Percentiles rank a stretch among this genome's conserved stretches.
These are phyloP conservation scores for Eubucco bourcierii DNA, from an alignment of 2,113 vertebrate species.

Conservation along the genomic window DNA sequence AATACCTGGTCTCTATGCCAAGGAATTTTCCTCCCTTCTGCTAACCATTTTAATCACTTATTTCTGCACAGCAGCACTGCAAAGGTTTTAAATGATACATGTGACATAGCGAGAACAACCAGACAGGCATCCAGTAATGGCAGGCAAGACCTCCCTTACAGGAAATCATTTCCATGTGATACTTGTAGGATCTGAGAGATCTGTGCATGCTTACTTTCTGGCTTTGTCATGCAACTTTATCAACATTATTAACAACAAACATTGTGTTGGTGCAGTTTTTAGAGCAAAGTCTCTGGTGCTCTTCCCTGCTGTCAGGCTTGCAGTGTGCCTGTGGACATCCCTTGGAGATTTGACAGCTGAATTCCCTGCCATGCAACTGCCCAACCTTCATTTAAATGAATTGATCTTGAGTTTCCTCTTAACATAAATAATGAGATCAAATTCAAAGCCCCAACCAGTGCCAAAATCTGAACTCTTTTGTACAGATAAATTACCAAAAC, in stretches of 20 bases:
- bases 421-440: neutral
- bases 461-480: neutral
- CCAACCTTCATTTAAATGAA: neutral
- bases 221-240: neutral
- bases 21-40: neutral
- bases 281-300: neutral
- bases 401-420: neutral
- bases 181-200: neutral
- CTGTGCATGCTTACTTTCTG: neutral
- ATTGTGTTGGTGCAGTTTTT: neutral
- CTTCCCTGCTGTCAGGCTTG: neutral
- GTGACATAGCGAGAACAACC: neutral
- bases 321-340: neutral
- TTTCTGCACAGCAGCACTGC: neutral
- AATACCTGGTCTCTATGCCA: neutral
- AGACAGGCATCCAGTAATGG: neutral
- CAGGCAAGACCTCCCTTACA: neutral
- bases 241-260: neutral
- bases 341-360: neutral
- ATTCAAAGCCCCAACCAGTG: neutral
- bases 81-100: neutral
- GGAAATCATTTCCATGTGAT: neutral
- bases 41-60: slow-evolving; percentile 1
- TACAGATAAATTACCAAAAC: neutral
- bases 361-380: neutral